Evolutionary conservation across 1,140 invertebrate species (phyloP), one percentile per base, ranked within the genome.

Genomic region (Drosophila eugracilis): DNA sequence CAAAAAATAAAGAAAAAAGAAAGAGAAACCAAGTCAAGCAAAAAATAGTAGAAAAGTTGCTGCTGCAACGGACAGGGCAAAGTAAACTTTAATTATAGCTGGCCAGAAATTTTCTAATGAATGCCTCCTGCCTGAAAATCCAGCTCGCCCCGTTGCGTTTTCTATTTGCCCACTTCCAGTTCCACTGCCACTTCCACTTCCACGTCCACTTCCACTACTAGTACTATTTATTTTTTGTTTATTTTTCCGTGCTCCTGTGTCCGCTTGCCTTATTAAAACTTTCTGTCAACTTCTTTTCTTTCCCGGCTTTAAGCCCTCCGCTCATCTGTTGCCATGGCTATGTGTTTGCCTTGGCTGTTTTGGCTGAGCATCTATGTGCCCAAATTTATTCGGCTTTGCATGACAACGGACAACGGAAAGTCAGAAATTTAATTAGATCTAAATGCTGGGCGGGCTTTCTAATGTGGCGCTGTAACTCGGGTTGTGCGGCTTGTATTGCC

Each of bases 51-150:
- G 60, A 67, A 76, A 84, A 84, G 75, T 83, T 83, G 69, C 72
- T 47, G 47, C 79, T 84, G 80, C 80, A 85, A 41, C 54, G 81
- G 81, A 85, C 81, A 85, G 77, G 50, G 73, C 41, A 86, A 86
- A 86, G 81, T 85, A 86, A 85, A 86, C 81, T 85, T 86, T 86
- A 85, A 85, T 85, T 85, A 85, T 85, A 85, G 83, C 77, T 81
- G 69, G 76, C 63, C 80, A 66, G 80, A 75, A 76, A 75, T 42
- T 70, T 75, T 60, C 77, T 85, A 85, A 85, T 85, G 81, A 85
- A 86, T 77, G 77, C 58, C 28, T 42, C 24, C 30, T 37, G n/a
- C 47, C 48, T 36, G 22, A 24, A 28, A 32, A 34, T 32, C 2
- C 66, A 19, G 24, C 41, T 34, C 17, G 39, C 22, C 55, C 62